Evolutionary conservation across 2,888 invertebrate species (phyloP).

Genomic region (Melanchra persicariae): DNA sequence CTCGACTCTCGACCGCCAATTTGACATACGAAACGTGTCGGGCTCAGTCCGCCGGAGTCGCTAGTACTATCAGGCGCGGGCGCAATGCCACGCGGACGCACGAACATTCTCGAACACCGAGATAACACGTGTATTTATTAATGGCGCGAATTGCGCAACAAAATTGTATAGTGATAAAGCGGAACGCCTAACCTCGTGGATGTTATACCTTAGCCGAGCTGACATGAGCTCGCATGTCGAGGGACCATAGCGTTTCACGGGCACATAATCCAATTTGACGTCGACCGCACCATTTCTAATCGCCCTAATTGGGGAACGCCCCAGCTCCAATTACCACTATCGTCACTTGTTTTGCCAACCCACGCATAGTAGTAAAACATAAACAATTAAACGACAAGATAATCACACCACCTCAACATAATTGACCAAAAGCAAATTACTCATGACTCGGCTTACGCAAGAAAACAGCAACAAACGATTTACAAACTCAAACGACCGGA

Average conservation of each 20-base stretch:
- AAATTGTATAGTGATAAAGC: constrained; percentile 73
- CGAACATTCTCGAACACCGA: constrained; percentile 85
- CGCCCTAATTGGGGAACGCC: constrained; percentile 80
- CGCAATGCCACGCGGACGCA: constrained; percentile 79
- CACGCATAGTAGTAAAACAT: constrained; percentile 66
- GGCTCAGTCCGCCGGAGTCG: constrained; percentile 56
- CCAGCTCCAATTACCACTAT: constrained; percentile 77
- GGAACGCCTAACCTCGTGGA: constrained; percentile 57
- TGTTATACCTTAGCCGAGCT: constrained; percentile 63
- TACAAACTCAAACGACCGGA: constrained; percentile 72
- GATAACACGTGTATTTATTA: constrained; percentile 86
- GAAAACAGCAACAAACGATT: constrained; percentile 71
- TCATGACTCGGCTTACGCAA: constrained; percentile 59
- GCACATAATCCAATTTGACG: constrained; percentile 80
- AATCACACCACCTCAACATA: constrained; percentile 60
- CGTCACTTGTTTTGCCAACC: constrained; percentile 70
- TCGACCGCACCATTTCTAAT: constrained; percentile 79
- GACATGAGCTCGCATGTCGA: constrained; percentile 71
- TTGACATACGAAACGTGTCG: constrained; percentile 68
- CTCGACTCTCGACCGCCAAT: constrained; percentile 65
- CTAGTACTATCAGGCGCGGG: constrained; percentile 71
- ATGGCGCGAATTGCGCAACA: constrained; percentile 82
- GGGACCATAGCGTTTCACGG: constrained; percentile 70
- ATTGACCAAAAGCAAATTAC: constrained; percentile 61
- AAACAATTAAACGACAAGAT: constrained; percentile 70